These are phyloP conservation scores for Leptopterna dolabrata DNA, from an alignment of 2,888 invertebrate species.

Conservation along the genomic window DNA sequence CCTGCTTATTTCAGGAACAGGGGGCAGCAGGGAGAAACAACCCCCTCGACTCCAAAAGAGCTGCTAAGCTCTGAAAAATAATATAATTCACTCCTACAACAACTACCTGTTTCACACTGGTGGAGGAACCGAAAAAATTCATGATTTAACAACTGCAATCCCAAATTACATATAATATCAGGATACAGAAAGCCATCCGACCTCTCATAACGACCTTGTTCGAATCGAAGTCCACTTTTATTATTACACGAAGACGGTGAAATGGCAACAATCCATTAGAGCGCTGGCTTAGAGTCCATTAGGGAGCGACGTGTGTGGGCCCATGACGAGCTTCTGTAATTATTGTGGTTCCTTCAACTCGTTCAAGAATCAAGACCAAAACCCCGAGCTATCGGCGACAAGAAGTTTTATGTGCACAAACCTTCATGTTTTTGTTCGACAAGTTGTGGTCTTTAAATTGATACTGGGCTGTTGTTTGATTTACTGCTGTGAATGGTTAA, in stretches of 20 bases:
- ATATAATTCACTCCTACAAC: no score
- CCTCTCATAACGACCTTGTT: background rate
- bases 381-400: background rate
- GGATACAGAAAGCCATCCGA: no score
- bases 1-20: no score
- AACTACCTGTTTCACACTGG: no score
- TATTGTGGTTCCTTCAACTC: background rate
- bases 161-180: no score
- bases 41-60: no score
- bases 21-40: no score
- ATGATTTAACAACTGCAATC: no score
- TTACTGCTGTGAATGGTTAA: no score
- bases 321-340: slow-evolving; percentile 8
- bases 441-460: background rate
- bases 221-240: background rate
- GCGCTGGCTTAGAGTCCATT: background rate
- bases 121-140: no score
- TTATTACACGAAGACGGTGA: background rate
- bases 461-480: no score
- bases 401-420: background rate
- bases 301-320: background rate
- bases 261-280: background rate
- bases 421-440: background rate
- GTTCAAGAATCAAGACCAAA: background rate
- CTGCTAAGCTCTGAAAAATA: no score